Base-by-base conservation (phyloP, 64 coral and sea anemone species). In the Montipora efflorescens region DNA sequence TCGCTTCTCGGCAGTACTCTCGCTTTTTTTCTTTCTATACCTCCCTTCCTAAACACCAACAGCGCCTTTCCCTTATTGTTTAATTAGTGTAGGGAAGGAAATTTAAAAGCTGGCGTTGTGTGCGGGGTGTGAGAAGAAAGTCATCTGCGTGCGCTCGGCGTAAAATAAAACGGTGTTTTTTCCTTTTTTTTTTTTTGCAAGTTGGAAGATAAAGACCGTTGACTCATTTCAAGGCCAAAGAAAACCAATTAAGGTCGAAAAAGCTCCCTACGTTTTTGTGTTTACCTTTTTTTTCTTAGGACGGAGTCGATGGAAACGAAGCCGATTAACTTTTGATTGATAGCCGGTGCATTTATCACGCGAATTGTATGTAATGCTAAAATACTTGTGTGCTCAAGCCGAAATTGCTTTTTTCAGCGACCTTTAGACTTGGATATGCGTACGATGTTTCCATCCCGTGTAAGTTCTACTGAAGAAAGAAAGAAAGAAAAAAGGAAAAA, bases 241-340 rank as follows among this genome's bases (percentile, higher is more conserved):
- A 64, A 86, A 86, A 86, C 49, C 48, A 66, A 86, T 71, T 86
- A 71, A 86, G 52, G 43, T 58, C 8, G 64, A 86, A 86, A 48
- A 44, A 72, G 18, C 50, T 86, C 67, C 47, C 45, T 22, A 19
- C 64, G 19, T 82, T 86, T 72, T 86, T 19, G 36, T 86, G 82
- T 86, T 86, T 86, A 73, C 82, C 16, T 14, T 22, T 50, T 22
- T 36, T 36, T 50, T 71, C 64, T 7, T 45, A 3, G 47, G 18
- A 72, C 66, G 64, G 82, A 36, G 82, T 50, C 82, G 62, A n/a
- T 47, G 9, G 47, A 46, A 14, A 78, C 28, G 4, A 2, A 51
- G 76, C 76, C 2, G 8, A 71, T 86, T 67, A 15, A 84, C 43
- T 86, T 50, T 45, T 82, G 61, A 12, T 12, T 36, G 5, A 71